A percentile compares a stretch with the other conserved stretches of the same genome.
These are phyloP conservation scores for Bombus waltoni DNA, from an alignment of 1,140 invertebrate genomes.

Conservation along the genomic window DNA sequence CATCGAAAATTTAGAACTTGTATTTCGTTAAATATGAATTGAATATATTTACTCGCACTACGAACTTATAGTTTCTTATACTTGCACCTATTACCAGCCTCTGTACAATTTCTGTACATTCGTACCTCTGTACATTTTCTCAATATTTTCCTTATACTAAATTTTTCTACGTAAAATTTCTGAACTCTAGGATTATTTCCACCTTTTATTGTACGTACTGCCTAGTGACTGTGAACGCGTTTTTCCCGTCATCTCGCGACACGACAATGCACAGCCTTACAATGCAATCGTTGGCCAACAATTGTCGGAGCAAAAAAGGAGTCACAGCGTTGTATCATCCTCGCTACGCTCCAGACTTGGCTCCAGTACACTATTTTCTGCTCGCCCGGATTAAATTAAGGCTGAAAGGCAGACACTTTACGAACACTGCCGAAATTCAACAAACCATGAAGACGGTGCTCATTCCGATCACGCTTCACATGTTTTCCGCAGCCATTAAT, in stretches of 20 bases:
- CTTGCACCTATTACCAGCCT: background rate
- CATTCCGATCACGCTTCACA: slow-evolving; percentile 20
- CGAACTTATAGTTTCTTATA: background rate
- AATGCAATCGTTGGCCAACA: slow-evolving; percentile 2
- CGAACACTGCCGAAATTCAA: slow-evolving; percentile 36
- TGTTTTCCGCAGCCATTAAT: slow-evolving; percentile 16
- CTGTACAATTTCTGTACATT: background rate
- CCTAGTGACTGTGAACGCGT: background rate
- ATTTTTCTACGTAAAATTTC: background rate
- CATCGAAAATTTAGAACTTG: background rate
- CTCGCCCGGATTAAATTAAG: slow-evolving; percentile 36
- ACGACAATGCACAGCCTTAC: background rate
- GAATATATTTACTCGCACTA: background rate
- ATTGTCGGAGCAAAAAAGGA: slow-evolving; percentile 6
- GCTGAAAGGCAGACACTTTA: slow-evolving; percentile 42
- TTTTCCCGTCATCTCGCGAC: slow-evolving; percentile 1
- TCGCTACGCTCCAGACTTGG: background rate
- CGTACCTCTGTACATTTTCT: too few relatives aligned
- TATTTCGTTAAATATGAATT: background rate
- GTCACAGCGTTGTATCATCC: background rate
- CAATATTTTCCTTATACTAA: too few relatives aligned
- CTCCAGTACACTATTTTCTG: slow-evolving; percentile 33
- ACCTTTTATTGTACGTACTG: background rate
- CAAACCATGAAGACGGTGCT: slow-evolving; percentile 32
- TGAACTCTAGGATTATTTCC: too few relatives aligned